Evolutionary conservation across 1,140 invertebrate species (phyloP), one percentile per base, ranked within the genome.

Genomic region (Rhagoletis zephyria): DNA sequence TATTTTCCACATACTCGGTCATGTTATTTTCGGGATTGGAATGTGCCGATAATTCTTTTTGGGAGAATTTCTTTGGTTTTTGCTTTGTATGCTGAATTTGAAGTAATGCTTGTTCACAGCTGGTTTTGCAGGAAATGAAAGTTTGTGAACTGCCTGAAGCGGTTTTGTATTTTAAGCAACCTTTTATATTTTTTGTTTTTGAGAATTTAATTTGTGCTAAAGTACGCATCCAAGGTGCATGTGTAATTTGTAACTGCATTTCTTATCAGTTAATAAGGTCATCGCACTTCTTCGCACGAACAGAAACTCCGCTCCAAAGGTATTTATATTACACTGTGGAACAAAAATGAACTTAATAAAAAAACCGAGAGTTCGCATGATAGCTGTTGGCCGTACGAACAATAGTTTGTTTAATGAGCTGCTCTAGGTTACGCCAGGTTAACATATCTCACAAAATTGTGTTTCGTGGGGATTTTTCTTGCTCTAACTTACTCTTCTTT

Each of bases 1-100:
- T 81, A 81, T 81, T 74, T 74, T 16, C 70, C 70, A 56, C 74
- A 81, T 56, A 56, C 56, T 81, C 48, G 74, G 48, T 81, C 48
- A 6, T 81, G 48, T 81, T 81, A 81, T 81, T 81, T 81, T 81
- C 74, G 48, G 74, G 74, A 81, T 81, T 51, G 74, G 74, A 59
- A 81, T 81, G 48, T 56, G 74, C 74, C 48, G 74, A 81, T 81
- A 56, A 59, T 51, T 81, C 74, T 81, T 51, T 4, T 56, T 30
- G 48, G 45, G 74, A 40, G 10, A 67, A 16, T 67, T 2, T 67
- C 10, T 67, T 40, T 4, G 5, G 51, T 16, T 67, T 67, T 67
- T 4, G 64, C 4, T 40, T 63, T 30, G 30, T 30, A 30, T 30
- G 30, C 30, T 30, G 30, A 30, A 30, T 30, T 30, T 30, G 30